Base-by-base conservation (phyloP, 2,113 vertebrate species). In the Trochalopteron elliotii region DNA sequence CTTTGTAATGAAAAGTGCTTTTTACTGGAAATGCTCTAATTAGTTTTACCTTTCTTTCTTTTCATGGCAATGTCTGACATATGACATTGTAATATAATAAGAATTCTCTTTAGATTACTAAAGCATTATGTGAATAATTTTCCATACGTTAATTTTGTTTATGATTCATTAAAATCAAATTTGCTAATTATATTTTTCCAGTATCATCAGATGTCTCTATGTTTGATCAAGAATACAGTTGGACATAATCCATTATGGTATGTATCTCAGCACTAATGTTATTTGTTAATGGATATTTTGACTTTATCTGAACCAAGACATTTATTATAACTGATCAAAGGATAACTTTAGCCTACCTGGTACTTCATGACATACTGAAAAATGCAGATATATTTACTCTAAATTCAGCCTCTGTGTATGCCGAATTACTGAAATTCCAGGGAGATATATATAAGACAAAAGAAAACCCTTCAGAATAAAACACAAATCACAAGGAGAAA, bases 151-250 rank as follows among this genome's bases (percentile, higher is more conserved):
- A 89, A 83, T 85, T 80, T 89, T 33, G 10, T 69, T 82, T 87
- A n/a, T 77, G 14, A 87, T 47, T 47, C 55, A 74, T 90, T 70
- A 77, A 72, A 89, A 87, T 92, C 37, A 80, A 55, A 93, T 94
- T 91, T 93, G 10, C n/a, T 89, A 72, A 89, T 94, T 72, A 42
- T 40, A 57, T 75, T 91, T 94, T 78, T 52, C 61, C 72, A 85
- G 11, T 22, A 59, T 52, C 45, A 33, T 93, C 70, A 87, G 33
- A 81, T 9, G 27, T 57, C n/a, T 90, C n/a, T 64, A 15, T 49
- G 44, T 89, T 89, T 81, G 57, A 89, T 82, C 35, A 82, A 56
- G 55, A 69, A 69, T 77, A 16, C 12, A 35, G 20, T 31, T 53
- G 77, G 69, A 50, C 35, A 42, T 80, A 91, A 80, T 57, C 39